These are phyloP conservation scores for Liodrosophila aerea DNA, from an alignment of 2,888 invertebrate genomes.

Conservation along the genomic window DNA sequence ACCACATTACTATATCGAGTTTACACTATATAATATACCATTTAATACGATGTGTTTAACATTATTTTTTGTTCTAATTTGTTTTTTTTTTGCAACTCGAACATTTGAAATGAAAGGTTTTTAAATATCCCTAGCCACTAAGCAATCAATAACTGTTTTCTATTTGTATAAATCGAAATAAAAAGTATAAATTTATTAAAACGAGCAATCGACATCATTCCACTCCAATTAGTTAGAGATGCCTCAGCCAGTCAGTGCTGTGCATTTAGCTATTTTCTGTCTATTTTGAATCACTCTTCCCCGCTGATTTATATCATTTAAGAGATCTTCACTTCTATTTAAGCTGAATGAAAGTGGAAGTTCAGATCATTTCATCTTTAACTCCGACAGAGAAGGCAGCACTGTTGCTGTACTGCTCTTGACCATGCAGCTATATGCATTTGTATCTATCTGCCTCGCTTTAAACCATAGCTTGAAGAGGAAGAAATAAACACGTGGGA, in stretches of 20 bases:
- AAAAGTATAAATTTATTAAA: slow-evolving; percentile 52
- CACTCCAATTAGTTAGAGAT: too few relatives aligned
- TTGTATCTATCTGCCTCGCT: too few relatives aligned
- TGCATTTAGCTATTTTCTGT: background rate
- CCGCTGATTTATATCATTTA: too few relatives aligned
- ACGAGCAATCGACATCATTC: slow-evolving; percentile 8
- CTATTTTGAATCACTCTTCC: too few relatives aligned
- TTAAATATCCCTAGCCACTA: slow-evolving; percentile 40
- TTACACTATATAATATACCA: slow-evolving; percentile 12
- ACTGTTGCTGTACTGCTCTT: slow-evolving; percentile 19
- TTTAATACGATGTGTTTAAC: slow-evolving; percentile 24
- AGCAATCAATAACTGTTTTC: slow-evolving; percentile 74
- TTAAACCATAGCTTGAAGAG: background rate
- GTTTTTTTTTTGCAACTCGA: slow-evolving; percentile 14
- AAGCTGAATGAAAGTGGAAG: too few relatives aligned
- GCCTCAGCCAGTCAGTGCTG: background rate
- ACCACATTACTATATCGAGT: slow-evolving; percentile 25
- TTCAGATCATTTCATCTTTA: too few relatives aligned
- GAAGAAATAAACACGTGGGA: slow-evolving; percentile 15
- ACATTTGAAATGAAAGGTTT: slow-evolving; percentile 25
- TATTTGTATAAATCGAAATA: slow-evolving; percentile 69
- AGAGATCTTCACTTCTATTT: too few relatives aligned
- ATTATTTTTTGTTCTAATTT: slow-evolving; percentile 18
- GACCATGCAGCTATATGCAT: slow-evolving; percentile 4
- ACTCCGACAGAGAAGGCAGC: too few relatives aligned